Evolutionary conservation across 1,140 invertebrate genomes (phyloP).

Genomic region (Psix sp.): DNA sequence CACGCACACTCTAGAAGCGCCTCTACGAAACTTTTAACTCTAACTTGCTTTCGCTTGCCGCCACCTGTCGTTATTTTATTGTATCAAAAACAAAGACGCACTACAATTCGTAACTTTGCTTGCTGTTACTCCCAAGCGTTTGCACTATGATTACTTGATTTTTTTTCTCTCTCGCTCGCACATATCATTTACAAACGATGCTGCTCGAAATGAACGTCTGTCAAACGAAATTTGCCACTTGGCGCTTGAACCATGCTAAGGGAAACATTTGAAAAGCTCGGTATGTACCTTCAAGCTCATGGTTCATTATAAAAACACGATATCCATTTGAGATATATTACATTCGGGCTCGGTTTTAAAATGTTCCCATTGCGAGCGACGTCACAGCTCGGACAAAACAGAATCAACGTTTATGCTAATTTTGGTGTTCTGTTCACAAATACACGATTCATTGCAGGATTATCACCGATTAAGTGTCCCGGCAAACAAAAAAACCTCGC

Average conservation of each 20-base stretch:
- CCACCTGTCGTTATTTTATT: background rate
- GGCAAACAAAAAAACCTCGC: too few relatives aligned
- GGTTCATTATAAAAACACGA: slow-evolving; percentile 16
- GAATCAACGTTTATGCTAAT: background rate
- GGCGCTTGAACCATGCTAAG: too few relatives aligned
- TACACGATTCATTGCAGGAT: too few relatives aligned
- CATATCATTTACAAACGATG: background rate
- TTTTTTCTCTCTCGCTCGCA: slow-evolving; percentile 12
- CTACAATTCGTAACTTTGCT: background rate
- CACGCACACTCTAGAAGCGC: slow-evolving; percentile 36
- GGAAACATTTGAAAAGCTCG: slow-evolving; percentile 33
- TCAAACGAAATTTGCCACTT: slow-evolving; percentile 3
- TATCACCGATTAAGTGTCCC: too few relatives aligned
- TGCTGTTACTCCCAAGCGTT: background rate
- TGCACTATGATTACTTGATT: slow-evolving; percentile 5
- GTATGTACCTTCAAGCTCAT: slow-evolving; percentile 4
- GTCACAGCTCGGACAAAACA: slow-evolving; percentile 11
- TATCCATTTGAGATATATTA: background rate
- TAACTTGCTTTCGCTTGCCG: too few relatives aligned
- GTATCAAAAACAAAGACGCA: too few relatives aligned
- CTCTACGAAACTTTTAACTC: slow-evolving; percentile 59
- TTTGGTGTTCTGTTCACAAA: slow-evolving; percentile 43
- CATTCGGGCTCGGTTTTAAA: slow-evolving; percentile 16
- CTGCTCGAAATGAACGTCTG: slow-evolving; percentile 7
- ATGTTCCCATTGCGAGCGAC: slow-evolving; percentile 13